These are phyloP conservation scores for Conopomorpha cramerella DNA, from an alignment of 1,140 invertebrate species.

Conservation along the genomic window DNA sequence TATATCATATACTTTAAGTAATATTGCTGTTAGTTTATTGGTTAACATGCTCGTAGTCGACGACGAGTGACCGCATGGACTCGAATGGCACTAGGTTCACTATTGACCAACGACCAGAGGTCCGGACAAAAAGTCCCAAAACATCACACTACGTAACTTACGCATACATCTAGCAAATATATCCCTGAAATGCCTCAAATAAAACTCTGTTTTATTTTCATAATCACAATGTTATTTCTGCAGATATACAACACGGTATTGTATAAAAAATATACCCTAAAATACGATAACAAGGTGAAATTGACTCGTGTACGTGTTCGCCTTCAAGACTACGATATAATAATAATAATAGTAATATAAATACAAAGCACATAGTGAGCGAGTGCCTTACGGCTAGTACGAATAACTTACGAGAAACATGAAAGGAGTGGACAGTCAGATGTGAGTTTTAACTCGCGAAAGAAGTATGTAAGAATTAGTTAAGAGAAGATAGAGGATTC, in stretches of 20 bases:
- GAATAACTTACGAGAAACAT: no score
- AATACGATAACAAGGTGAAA: slow-evolving; percentile 33
- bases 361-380: slow-evolving; percentile 47
- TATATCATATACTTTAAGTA: slow-evolving; percentile 32
- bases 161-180: slow-evolving; percentile 38
- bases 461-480: no score
- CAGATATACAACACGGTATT: slow-evolving; percentile 39
- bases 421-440: no score
- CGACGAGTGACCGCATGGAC: slow-evolving; percentile 30
- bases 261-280: slow-evolving; percentile 42
- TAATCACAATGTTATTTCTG: slow-evolving; percentile 44
- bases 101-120: slow-evolving; percentile 39
- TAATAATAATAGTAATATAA: slow-evolving; percentile 21
- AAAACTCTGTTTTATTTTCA: slow-evolving; percentile 58
- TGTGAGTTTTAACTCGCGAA: no score
- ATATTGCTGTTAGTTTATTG: slow-evolving; percentile 52
- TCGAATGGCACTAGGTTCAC: slow-evolving; percentile 45
- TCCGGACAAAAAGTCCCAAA: neutral
- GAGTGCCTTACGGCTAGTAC: slow-evolving; percentile 9
- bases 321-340: slow-evolving; percentile 9
- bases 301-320: slow-evolving; percentile 36
- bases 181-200: slow-evolving; percentile 54
- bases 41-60: slow-evolving; percentile 38
- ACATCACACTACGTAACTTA: slow-evolving; percentile 9
- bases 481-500: no score